Base-by-base conservation (phyloP, 2,888 invertebrate species). In the Dromius quadrimaculatus region DNA sequence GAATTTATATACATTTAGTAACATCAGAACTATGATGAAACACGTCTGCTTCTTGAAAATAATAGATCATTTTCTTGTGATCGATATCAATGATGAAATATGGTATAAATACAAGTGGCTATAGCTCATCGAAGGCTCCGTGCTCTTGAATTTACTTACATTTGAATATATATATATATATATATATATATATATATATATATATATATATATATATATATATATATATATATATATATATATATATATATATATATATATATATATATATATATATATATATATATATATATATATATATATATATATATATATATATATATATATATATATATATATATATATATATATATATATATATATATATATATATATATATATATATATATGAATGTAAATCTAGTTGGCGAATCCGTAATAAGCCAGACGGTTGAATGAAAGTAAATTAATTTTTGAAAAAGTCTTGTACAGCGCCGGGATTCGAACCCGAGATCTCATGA, bases 191-290 rank as follows among this genome's bases (percentile, higher is more conserved):
- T 50, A 20, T 50, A 20, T 50, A 20, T 50, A 50, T 50, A 20
- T 50, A 20, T 50, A 50, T 50, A 20, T 50, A 20, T 50, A 50
- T 50, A 20, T 50, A 20, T 50, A 50, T 50, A 20, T 50, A 20
- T 50, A 50, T 50, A 20, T 50, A 20, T 50, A 50, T 50, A 20
- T 50, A 20, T 50, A 50, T 50, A 20, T 50, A 20, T 50, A 50
- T 50, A 20, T 50, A 20, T 50, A 50, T 50, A 20, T 50, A 20
- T 47, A 13, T 47, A 15, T 47, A 15, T 47, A 47, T 47, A 15
- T 47, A 15, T 47, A 15, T 47, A 15, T 47, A 15, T 47, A 15
- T 47, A 15, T 47, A 15, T 47, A 15, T 47, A 15, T 47, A 15
- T 47, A 15, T 47, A 47, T 47, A 15, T 47, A 15, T 47, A 15